These are phyloP conservation scores for Drosophila mimica DNA, from an alignment of 2,888 invertebrate genomes.

Conservation along the genomic window DNA sequence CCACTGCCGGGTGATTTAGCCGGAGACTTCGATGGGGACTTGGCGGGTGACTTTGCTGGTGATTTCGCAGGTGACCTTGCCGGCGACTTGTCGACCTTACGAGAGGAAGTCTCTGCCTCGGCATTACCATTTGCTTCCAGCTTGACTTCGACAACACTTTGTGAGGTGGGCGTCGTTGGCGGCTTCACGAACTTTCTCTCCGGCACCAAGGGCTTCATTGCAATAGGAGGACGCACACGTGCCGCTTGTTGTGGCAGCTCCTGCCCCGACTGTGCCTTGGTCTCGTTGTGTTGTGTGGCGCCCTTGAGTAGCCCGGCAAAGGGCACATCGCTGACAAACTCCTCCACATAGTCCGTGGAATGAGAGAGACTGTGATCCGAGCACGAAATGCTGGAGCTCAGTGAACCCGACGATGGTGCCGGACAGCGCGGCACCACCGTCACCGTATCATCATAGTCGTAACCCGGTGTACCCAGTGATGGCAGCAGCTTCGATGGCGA, in stretches of 20 bases:
- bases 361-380: slow-evolving; percentile 89
- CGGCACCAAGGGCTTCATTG: slow-evolving; percentile 74
- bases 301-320: slow-evolving; percentile 94
- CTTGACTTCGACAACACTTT: slow-evolving; percentile 40
- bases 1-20: slow-evolving; percentile 63
- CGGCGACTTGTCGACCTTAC: slow-evolving; percentile 24
- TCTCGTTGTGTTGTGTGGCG: slow-evolving; percentile 86
- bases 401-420: slow-evolving; percentile 87
- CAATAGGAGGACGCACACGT: slow-evolving; percentile 74
- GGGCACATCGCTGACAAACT: slow-evolving; percentile 93
- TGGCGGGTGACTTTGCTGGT: slow-evolving; percentile 42
- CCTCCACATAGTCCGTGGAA: slow-evolving; percentile 92
- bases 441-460: slow-evolving; percentile 77
- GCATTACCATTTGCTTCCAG: slow-evolving; percentile 56
- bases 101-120: slow-evolving; percentile 15
- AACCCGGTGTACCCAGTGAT: slow-evolving; percentile 67
- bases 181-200: slow-evolving; percentile 75
- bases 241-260: slow-evolving; percentile 39
- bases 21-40: slow-evolving; percentile 54
- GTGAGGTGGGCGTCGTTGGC: slow-evolving; percentile 59
- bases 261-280: slow-evolving; percentile 36
- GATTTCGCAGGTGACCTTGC: slow-evolving; percentile 50
- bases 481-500: slow-evolving; percentile 75
- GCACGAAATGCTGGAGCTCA: slow-evolving; percentile 89
- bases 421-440: slow-evolving; percentile 77